Evolutionary conservation across 64 coral and sea anemone genomes (phyloP).

Genomic region (Montipora capricornis): DNA sequence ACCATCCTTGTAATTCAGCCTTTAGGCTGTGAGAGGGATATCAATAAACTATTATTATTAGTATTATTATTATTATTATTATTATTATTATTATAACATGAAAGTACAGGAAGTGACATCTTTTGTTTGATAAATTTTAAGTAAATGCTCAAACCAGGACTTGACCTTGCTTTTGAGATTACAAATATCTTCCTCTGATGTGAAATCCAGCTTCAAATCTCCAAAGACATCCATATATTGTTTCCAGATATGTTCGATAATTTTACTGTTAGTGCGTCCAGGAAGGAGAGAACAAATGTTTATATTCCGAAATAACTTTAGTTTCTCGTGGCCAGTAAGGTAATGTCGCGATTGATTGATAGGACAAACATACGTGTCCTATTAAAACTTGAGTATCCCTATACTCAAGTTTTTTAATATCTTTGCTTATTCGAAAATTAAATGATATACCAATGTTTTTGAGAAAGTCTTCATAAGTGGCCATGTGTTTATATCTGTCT

Average conservation of each 20-base stretch:
- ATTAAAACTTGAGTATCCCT: too few relatives aligned
- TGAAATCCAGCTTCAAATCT: constrained; percentile 38
- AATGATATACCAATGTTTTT: constrained; percentile 40
- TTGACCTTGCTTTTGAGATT: constrained; percentile 12
- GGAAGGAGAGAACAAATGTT: constrained; percentile 32
- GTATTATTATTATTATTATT: too few relatives aligned
- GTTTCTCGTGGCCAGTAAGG: constrained; percentile 74
- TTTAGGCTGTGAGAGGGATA: too few relatives aligned
- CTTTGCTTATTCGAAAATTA: constrained; percentile 40
- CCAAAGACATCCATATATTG: constrained; percentile 40
- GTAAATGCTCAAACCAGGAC: constrained; percentile 33
- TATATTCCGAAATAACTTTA: constrained; percentile 45
- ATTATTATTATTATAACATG: background rate
- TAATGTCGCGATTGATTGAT: too few relatives aligned
- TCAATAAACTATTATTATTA: too few relatives aligned
- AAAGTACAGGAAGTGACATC: constrained; percentile 44
- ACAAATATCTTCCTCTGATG: constrained; percentile 1
- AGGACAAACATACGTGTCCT: too few relatives aligned
- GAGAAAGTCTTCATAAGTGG: constrained; percentile 46
- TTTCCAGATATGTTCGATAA: constrained; percentile 8
- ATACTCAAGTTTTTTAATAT: constrained; percentile 65
- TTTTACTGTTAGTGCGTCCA: background rate
- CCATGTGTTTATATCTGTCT: constrained; percentile 68
- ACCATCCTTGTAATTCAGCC: too few relatives aligned
- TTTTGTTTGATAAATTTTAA: constrained; percentile 32